phyloP scores from a whole-genome alignment of 1,140 invertebrate genomes.

The Sarcophaga peregrina region DNA sequence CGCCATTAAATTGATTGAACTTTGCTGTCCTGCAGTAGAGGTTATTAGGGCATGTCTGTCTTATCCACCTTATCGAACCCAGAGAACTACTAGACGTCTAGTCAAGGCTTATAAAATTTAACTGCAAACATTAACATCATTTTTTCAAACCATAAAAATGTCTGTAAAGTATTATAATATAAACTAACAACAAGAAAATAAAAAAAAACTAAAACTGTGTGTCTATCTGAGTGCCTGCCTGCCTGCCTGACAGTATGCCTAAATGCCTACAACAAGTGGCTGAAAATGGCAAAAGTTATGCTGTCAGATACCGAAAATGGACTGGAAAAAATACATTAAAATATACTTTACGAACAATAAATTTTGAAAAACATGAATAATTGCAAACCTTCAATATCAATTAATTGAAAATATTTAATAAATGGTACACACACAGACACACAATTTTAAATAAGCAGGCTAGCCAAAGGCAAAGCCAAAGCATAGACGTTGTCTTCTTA shows the following conservation, averaged over 20 bases:
- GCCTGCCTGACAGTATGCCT: too few species aligned
- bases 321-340: not conserved
- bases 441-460: too few species aligned
- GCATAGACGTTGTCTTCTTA: too few species aligned
- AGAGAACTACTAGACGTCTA: too few species aligned
- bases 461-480: too few species aligned
- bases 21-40: too few species aligned
- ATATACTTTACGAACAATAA: not conserved
- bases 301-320: slow-evolving; percentile 2
- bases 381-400: slow-evolving; percentile 16
- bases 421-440: not conserved
- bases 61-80: too few species aligned
- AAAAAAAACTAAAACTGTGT: not conserved
- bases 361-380: not conserved
- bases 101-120: too few species aligned
- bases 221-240: not conserved
- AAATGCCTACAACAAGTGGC: not conserved
- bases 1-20: too few species aligned
- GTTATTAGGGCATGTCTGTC: too few species aligned
- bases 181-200: not conserved
- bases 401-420: not conserved
- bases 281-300: not conserved
- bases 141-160: not conserved
- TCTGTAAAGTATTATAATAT: not conserved
- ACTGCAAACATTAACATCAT: too few species aligned